Evolutionary conservation across 2,888 invertebrate genomes (phyloP), one percentile per base, ranked within the genome.

Genomic region (Lasioglossum lativentre): DNA sequence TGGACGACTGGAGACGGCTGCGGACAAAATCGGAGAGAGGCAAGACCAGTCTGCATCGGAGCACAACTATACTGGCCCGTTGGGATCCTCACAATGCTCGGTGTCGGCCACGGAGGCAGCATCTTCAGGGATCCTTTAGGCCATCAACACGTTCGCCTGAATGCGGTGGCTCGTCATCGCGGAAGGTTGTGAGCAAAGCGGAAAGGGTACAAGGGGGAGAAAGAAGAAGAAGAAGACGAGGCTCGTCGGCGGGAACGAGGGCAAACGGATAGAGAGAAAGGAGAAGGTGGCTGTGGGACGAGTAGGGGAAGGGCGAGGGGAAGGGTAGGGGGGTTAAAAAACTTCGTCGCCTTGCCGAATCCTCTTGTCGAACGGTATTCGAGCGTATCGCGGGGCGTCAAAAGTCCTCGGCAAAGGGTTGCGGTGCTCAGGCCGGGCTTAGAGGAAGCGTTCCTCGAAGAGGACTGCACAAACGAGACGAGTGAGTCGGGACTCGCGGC

Each of bases 351-450:
- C 86, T 86, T 23, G n/a, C 82, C 86, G 86, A 86, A 86, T 86
- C 83, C 86, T 85, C 89, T 86, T 85, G 88, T 88, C 86, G 82
- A 86, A 85, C 86, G 89, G 86, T 82, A 87, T 86, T 80, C 81
- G 85, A 88, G 88, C 85, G 83, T 83, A 81, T 72, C 75, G 75
- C 82, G 75, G 86, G 82, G 87, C 81, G 83, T 78, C 81, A 83
- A 90, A 86, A 83, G 83, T 89, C 73, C 78, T 90, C 78, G 79
- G 78, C 74, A 88, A 90, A 86, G 89, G 88, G 90, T 85, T 87
- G 84, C 75, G 59, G 87, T 80, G 84, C 76, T 72, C 77, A 34
- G 73, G 79, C 52, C 78, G 78, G 71, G 86, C 72, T 84, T 86
- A 83, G 81, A 85, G 85, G 86, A 88, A 84, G 80, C 77, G 80